Conservation (phyloP, 1,140 invertebrate species). For the Drosophila mauritiana region DNA sequence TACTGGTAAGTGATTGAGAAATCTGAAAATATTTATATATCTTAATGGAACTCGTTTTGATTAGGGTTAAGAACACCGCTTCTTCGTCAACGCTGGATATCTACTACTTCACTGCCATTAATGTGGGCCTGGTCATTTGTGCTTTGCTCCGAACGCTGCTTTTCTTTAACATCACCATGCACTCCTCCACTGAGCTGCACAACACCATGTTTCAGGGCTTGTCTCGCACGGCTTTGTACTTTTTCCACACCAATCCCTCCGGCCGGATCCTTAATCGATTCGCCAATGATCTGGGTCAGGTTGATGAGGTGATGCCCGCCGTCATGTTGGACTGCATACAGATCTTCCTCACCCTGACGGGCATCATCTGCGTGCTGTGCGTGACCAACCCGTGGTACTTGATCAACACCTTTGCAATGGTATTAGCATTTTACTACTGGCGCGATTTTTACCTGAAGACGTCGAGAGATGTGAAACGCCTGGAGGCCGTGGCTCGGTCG, state of each 20-base stretch:
- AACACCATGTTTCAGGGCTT: constrained; percentile 67
- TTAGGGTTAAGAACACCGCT: constrained; percentile 85
- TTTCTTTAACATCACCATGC: constrained; percentile 90
- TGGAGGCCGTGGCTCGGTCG: constrained; percentile 92
- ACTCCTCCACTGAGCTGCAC: constrained; percentile 87
- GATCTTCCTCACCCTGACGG: constrained; percentile 90
- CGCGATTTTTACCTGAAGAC: constrained; percentile 92
- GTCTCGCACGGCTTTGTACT: constrained; percentile 88
- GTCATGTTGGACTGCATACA: constrained; percentile 90
- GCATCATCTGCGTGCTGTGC: constrained; percentile 90
- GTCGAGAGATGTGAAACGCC: constrained; percentile 93
- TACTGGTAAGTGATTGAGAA: constrained; percentile 85
- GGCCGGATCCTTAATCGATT: constrained; percentile 91
- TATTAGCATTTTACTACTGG: constrained; percentile 89
- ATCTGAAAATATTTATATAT: neutral
- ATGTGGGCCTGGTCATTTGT: constrained; percentile 86
- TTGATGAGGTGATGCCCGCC: constrained; percentile 76
- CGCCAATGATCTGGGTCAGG: constrained; percentile 90
- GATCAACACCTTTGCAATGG: constrained; percentile 89
- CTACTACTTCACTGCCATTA: constrained; percentile 86
- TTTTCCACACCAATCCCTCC: constrained; percentile 92
- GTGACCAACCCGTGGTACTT: constrained; percentile 91
- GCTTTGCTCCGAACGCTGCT: constrained; percentile 86
- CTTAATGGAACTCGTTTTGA: neutral
- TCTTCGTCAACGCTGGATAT: constrained; percentile 52